Evolutionary conservation across 2,888 invertebrate species (phyloP).

Genomic region (Suillia variegata): DNA sequence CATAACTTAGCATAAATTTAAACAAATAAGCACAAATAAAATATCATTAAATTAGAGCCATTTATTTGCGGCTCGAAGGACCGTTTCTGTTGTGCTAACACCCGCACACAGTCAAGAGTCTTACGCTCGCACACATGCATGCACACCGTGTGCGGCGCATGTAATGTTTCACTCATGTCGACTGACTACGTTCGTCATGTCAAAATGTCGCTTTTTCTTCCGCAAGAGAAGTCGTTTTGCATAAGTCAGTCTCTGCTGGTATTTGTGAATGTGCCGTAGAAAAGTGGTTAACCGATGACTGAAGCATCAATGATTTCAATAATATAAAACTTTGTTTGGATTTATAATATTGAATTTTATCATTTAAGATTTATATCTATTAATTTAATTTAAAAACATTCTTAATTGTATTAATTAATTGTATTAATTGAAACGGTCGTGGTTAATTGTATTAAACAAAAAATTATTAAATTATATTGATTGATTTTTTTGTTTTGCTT

Average conservation of each 20-base stretch:
- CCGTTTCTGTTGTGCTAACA: not conserved
- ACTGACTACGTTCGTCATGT: not conserved
- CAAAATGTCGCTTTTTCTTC: not conserved
- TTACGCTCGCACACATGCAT: not conserved
- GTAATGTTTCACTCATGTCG: not conserved
- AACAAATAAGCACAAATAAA: slow-evolving; percentile 27
- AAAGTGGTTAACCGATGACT: too few species aligned
- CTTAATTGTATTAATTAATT: too few species aligned
- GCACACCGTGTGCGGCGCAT: not conserved
- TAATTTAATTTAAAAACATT: too few species aligned
- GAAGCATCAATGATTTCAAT: too few species aligned
- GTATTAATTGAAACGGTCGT: too few species aligned
- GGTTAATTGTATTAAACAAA: too few species aligned
- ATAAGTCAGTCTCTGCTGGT: not conserved
- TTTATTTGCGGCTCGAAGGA: slow-evolving; percentile 27
- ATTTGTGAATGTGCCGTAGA: not conserved
- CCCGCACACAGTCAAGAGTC: too few species aligned
- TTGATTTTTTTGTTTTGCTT: too few species aligned
- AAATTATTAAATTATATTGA: too few species aligned
- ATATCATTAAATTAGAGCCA: slow-evolving; percentile 40
- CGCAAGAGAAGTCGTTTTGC: not conserved
- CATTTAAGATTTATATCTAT: too few species aligned
- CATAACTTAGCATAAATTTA: not conserved
- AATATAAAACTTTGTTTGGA: too few species aligned
- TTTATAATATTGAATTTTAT: too few species aligned